phyloP scores from a whole-genome alignment of 2,113 vertebrate genomes.

The Typhlomys cinereus region DNA sequence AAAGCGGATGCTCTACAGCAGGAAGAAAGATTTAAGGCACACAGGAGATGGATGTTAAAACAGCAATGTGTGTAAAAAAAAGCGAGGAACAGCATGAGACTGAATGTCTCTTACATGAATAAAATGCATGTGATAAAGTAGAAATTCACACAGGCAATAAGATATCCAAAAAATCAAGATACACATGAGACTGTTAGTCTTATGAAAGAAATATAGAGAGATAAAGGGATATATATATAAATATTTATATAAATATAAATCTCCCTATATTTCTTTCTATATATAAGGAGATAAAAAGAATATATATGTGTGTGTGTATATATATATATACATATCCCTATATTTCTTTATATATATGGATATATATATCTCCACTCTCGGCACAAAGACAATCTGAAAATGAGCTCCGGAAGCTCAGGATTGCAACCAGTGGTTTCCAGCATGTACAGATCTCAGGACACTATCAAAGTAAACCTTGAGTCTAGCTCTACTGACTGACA shows the following conservation, averaged over 20 bases:
- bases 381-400: background rate
- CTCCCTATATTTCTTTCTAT: too few species aligned
- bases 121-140: background rate
- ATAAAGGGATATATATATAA: too few species aligned
- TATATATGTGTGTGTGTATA: too few species aligned
- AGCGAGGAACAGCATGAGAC: background rate
- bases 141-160: slow-evolving; percentile 10
- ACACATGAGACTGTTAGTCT: background rate
- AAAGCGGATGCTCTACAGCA: background rate
- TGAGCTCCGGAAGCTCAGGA: background rate
- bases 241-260: too few species aligned
- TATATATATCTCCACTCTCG: background rate
- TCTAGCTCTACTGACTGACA: background rate
- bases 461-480: background rate
- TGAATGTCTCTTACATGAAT: background rate
- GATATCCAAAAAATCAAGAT: slow-evolving; percentile 23
- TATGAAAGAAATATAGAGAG: background rate
- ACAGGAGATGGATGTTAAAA: background rate
- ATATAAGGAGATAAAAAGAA: too few species aligned
- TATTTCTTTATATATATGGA: background rate
- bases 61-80: background rate
- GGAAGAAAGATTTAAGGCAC: background rate
- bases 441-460: background rate
- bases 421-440: background rate
- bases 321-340: too few species aligned